These are phyloP conservation scores for Scylla paramamosain DNA, from an alignment of 1,140 invertebrate species.

Conservation along the genomic window DNA sequence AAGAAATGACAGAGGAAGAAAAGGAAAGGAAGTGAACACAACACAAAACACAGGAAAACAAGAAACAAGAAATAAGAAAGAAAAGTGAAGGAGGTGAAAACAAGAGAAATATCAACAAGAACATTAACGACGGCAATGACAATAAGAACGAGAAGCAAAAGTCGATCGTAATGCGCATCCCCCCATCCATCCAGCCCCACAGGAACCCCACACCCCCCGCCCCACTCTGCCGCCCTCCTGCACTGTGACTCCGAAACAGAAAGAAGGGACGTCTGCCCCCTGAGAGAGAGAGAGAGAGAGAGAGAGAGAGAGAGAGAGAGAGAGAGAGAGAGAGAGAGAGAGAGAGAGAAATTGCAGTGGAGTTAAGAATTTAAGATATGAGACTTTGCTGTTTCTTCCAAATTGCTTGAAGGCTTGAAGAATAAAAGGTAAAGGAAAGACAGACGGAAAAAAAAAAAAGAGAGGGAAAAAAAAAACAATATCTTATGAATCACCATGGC, in stretches of 20 bases:
- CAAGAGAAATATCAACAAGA: background rate
- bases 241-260: background rate
- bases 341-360: background rate
- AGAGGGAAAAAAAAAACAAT: background rate
- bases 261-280: background rate
- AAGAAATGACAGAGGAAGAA: too few relatives aligned
- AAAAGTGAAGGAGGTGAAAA: background rate
- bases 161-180: background rate
- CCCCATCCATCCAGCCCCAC: background rate
- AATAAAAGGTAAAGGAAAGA: too few relatives aligned
- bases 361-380: background rate
- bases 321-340: conserved; percentile 12
- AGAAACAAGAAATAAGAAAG: background rate
- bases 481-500: background rate
- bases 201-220: background rate
- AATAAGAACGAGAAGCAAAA: background rate
- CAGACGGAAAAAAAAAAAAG: background rate
- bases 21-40: background rate
- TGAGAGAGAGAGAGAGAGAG: background rate
- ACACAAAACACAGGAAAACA: background rate
- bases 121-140: background rate
- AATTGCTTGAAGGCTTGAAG: background rate
- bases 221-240: background rate
- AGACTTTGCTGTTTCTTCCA: background rate
- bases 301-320: background rate